Percentiles rank a stretch among this genome's conserved stretches.
These are phyloP conservation scores for Dreissena polymorpha DNA, from an alignment of 1,140 invertebrate genomes.

Conservation along the genomic window DNA sequence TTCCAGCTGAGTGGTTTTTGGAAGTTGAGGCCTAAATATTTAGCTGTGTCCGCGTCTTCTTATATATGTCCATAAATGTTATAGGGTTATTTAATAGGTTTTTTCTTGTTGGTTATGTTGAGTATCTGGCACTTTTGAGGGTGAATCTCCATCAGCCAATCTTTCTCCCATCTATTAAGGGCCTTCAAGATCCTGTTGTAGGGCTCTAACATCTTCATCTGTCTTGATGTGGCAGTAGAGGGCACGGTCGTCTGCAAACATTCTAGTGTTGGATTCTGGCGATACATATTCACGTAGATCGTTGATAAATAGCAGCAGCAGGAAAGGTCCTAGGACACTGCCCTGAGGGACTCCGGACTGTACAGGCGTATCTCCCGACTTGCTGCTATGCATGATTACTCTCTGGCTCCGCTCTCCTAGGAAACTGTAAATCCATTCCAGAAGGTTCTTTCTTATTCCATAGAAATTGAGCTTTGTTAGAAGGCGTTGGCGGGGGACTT, in stretches of 20 bases:
- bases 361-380: conserved; percentile 16
- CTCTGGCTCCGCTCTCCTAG: conserved; percentile 31
- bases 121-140: conserved; percentile 46
- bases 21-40: conserved; percentile 38
- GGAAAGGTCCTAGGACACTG: conserved; percentile 17
- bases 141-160: conserved; percentile 51
- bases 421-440: conserved; percentile 36
- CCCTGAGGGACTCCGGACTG: conserved; percentile 43
- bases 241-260: conserved; percentile 48
- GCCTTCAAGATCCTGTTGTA: conserved; percentile 41
- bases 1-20: conserved; percentile 48
- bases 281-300: conserved; percentile 36
- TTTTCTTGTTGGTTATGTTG: conserved; percentile 44
- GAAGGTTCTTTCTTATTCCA: conserved; percentile 14
- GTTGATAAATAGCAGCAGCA: conserved; percentile 31
- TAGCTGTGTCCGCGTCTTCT: conserved; percentile 45
- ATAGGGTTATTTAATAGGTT: conserved; percentile 2
- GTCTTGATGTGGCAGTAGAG: conserved; percentile 31
- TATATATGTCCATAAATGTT: conserved; percentile 45
- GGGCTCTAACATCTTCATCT: conserved; percentile 5
- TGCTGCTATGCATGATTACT: conserved; percentile 20
- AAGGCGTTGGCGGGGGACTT: conserved; percentile 26
- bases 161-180: conserved; percentile 41
- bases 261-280: neutral
- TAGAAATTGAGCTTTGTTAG: conserved; percentile 6